A percentile compares a stretch with the other conserved stretches of the same genome.
Conservation (phyloP, 2,113 vertebrate species). For the Chunga burmeisteri region DNA sequence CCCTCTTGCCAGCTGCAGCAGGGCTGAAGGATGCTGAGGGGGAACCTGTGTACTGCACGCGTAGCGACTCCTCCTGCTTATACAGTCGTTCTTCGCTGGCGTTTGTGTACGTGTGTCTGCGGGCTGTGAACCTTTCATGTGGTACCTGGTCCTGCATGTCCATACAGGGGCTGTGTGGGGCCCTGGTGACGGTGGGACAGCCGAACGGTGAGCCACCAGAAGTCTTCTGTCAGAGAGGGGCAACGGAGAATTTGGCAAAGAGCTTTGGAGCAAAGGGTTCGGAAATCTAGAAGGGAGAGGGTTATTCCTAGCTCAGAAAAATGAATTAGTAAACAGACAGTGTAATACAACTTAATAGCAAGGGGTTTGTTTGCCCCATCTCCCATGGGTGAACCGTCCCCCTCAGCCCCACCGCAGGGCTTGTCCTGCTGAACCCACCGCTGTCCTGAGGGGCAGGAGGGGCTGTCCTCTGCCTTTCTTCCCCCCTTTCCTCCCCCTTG, state of each 20-base stretch:
- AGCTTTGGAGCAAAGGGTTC: neutral
- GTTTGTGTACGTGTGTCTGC: neutral
- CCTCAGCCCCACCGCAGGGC: neutral
- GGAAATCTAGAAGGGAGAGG: neutral
- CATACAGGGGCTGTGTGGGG: too few species aligned
- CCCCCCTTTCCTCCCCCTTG: too few species aligned
- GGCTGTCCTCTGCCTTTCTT: neutral
- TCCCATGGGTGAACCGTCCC: fast-evolving
- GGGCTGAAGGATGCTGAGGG: neutral
- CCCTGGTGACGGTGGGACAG: fast-evolving
- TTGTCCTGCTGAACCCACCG: neutral
- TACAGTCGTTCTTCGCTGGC: neutral
- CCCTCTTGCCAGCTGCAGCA: neutral
- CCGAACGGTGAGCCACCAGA: fast-evolving
- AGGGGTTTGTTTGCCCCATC: neutral
- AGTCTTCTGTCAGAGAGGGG: fast-evolving
- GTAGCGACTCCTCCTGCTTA: neutral
- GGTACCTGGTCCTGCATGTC: neutral
- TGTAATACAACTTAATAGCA: fast-evolving
- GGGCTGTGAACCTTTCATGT: too few species aligned
- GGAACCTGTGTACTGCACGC: neutral
- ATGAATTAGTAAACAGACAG: fast-evolving
- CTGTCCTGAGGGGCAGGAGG: neutral
- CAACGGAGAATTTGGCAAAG: neutral
- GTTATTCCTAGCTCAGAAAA: neutral